Conservation (phyloP, 1,140 invertebrate genomes). For the Neotoxoptera formosana region DNA sequence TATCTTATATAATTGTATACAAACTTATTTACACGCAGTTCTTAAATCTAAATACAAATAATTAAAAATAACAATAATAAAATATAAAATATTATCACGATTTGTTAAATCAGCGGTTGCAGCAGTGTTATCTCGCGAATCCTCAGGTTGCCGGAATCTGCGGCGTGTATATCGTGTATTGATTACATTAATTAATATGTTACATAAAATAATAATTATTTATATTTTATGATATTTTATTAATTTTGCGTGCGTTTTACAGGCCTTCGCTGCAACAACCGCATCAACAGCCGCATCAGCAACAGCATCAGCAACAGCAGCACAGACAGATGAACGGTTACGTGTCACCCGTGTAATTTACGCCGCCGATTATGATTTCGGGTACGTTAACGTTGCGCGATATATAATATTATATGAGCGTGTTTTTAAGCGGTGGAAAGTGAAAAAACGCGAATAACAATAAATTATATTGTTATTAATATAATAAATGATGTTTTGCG, state of each 20-base stretch:
- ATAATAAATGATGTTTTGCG: not conserved
- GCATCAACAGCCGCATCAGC: constrained; percentile 37
- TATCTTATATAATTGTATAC: too few species aligned
- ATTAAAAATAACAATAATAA: too few species aligned
- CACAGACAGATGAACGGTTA: constrained; percentile 59
- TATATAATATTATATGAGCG: not conserved
- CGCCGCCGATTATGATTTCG: not conserved
- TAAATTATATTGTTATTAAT: not conserved
- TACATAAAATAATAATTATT: too few species aligned
- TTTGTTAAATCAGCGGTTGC: too few species aligned
- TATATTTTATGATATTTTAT: not conserved
- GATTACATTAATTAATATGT: too few species aligned
- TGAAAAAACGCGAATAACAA: not conserved
- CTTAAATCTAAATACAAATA: too few species aligned
- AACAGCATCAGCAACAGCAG: constrained; percentile 57
- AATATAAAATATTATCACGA: too few species aligned
- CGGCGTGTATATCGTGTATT: too few species aligned
- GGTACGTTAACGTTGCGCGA: not conserved
- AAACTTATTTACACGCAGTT: too few species aligned
- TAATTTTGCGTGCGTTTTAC: not conserved
- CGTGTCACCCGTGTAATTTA: constrained; percentile 61
- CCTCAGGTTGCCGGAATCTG: too few species aligned
- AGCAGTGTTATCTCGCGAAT: too few species aligned
- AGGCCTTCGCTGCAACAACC: constrained; percentile 1
- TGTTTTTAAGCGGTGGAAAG: not conserved